Percentiles rank a stretch among this genome's conserved stretches.
Evolutionary conservation across 2,888 invertebrate species (phyloP).

Genomic region (Horisme vitalbata): DNA sequence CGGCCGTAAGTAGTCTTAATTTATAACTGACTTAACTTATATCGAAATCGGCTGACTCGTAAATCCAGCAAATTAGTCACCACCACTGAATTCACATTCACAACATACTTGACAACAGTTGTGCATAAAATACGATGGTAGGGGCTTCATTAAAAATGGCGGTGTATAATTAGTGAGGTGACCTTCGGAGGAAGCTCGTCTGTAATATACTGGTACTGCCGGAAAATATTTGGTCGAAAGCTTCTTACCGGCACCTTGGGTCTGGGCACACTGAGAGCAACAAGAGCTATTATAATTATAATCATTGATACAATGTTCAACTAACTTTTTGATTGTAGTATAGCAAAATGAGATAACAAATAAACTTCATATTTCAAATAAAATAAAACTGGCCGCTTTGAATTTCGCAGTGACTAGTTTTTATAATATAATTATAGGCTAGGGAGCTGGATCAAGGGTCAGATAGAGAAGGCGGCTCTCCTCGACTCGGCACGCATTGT

Average conservation of each 20-base stretch:
- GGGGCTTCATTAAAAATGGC: slow-evolving; percentile 19
- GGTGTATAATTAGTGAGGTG: slow-evolving; percentile 15
- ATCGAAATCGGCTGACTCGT: background rate
- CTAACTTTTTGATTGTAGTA: too few species aligned
- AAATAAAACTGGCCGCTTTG: too few species aligned
- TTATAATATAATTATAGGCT: too few species aligned
- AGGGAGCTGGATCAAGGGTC: too few species aligned
- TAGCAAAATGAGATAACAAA: too few species aligned
- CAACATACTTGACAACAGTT: slow-evolving; percentile 8
- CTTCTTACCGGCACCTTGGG: slow-evolving; percentile 11
- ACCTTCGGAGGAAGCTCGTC: slow-evolving; percentile 34
- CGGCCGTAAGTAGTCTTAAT: background rate
- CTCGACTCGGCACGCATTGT: too few species aligned
- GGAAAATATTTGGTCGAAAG: slow-evolving; percentile 31
- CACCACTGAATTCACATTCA: slow-evolving; percentile 1
- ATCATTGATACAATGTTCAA: too few species aligned
- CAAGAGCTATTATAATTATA: too few species aligned
- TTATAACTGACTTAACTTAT: background rate
- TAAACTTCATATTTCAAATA: too few species aligned
- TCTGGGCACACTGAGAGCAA: slow-evolving; percentile 3
- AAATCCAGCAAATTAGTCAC: slow-evolving; percentile 18
- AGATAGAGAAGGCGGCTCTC: too few species aligned
- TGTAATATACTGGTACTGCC: slow-evolving; percentile 20
- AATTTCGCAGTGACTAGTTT: too few species aligned
- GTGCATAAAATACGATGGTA: slow-evolving; percentile 13